phyloP scores from a whole-genome alignment of 2,797 vertebrate species.

The Chloroceryle amazona region DNA sequence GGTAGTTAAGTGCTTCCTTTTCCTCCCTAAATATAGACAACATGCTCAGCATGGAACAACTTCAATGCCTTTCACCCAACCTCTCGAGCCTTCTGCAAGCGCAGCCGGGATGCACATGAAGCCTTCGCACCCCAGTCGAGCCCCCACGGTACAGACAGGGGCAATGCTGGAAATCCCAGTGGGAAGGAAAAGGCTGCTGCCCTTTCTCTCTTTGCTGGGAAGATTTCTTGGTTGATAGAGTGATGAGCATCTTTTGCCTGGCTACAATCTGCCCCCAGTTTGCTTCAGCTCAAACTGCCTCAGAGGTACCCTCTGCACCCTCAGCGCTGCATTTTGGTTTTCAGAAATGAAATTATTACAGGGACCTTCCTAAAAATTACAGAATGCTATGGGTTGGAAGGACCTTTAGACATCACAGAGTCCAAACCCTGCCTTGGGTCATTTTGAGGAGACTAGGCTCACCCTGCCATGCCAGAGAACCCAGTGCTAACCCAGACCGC shows the following conservation, averaged over 20 bases:
- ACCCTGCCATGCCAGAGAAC: accelerated
- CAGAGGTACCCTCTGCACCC: neutral
- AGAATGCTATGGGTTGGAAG: too few species aligned
- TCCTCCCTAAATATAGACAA: slow-evolving; percentile 66
- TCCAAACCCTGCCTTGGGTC: neutral
- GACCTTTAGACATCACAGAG: too few species aligned
- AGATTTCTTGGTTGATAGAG: neutral
- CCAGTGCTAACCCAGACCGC: accelerated
- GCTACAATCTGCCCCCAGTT: neutral
- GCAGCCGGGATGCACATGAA: neutral
- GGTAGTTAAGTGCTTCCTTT: slow-evolving; percentile 65
- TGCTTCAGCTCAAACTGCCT: neutral
- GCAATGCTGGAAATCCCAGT: neutral
- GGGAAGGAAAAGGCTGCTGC: neutral
- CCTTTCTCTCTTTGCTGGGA: neutral
- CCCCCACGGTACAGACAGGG: accelerated
- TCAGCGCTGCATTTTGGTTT: neutral
- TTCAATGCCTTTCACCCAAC: neutral
- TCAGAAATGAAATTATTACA: neutral
- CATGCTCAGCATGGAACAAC: slow-evolving; percentile 30
- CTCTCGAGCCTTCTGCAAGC: neutral
- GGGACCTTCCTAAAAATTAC: neutral
- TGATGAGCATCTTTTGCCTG: neutral
- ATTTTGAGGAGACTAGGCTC: neutral
- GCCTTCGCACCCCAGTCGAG: accelerated